Conservation (phyloP, 1,140 invertebrate species). For the Phenacoccus solenopsis region DNA sequence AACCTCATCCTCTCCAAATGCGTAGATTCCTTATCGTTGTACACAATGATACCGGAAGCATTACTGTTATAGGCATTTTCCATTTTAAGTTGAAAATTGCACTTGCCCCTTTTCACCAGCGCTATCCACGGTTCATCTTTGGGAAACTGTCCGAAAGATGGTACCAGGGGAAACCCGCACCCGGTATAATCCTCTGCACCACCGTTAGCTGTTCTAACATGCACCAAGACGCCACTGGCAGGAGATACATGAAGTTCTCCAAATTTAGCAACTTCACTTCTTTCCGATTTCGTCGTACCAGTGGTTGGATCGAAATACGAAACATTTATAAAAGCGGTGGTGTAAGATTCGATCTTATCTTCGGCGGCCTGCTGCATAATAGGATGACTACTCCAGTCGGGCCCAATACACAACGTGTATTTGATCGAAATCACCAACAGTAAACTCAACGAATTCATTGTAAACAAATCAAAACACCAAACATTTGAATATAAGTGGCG, state of each 20-base stretch:
- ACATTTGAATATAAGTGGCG: not conserved
- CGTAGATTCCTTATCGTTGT: constrained; percentile 53
- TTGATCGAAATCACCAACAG: not conserved
- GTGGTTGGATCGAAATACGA: constrained; percentile 31
- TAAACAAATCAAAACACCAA: not conserved
- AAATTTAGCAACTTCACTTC: constrained; percentile 50
- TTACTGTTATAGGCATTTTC: constrained; percentile 53
- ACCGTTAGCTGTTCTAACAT: constrained; percentile 39
- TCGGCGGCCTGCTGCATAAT: constrained; percentile 14
- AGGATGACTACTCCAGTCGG: constrained; percentile 8
- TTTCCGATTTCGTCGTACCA: constrained; percentile 27
- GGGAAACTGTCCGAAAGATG: constrained; percentile 26
- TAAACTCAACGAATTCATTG: not conserved
- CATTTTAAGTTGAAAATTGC: constrained; percentile 63
- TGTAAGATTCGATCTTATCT: constrained; percentile 29
- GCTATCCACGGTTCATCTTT: constrained; percentile 53
- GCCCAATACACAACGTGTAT: not conserved
- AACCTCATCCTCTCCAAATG: constrained; percentile 57
- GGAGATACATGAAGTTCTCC: constrained; percentile 48
- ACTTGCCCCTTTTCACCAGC: constrained; percentile 53
- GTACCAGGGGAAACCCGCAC: constrained; percentile 42
- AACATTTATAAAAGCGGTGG: constrained; percentile 32
- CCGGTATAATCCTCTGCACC: constrained; percentile 46
- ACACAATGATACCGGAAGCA: constrained; percentile 58
- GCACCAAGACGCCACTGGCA: constrained; percentile 44